A percentile compares a stretch with the other conserved stretches of the same genome.
phyloP scores from a whole-genome alignment of 2,797 vertebrate genomes.

The Danio aesculapii region DNA sequence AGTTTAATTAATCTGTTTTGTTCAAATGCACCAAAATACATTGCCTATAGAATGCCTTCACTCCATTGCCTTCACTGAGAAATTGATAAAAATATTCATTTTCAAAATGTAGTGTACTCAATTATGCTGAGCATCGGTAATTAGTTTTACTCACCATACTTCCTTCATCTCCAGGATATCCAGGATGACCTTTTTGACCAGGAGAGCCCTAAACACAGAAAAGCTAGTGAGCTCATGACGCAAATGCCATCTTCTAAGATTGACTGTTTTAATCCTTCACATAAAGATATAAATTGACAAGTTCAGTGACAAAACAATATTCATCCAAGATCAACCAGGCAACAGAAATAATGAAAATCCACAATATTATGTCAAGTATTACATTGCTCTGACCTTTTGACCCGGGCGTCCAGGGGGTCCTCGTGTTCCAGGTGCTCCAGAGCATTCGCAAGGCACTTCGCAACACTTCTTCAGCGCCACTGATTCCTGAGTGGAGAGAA shows the following conservation, averaged over 20 bases:
- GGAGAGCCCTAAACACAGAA: slow-evolving; percentile 73
- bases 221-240: not conserved
- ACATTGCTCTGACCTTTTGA: slow-evolving; percentile 76
- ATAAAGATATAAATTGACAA: not conserved
- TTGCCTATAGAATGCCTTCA: no score
- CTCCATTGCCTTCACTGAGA: no score
- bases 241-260: not conserved
- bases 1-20: no score
- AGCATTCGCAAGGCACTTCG: slow-evolving; percentile 80
- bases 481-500: slow-evolving; percentile 74
- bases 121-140: no score
- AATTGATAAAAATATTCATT: no score
- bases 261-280: not conserved
- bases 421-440: slow-evolving; percentile 77
- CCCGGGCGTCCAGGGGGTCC: slow-evolving; percentile 77
- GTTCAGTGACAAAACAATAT: not conserved
- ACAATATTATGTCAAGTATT: not conserved
- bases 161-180: slow-evolving; percentile 89
- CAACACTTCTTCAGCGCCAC: slow-evolving; percentile 72
- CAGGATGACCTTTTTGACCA: slow-evolving; percentile 81
- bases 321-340: not conserved
- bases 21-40: no score
- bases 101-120: no score
- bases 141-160: slow-evolving; percentile 76
- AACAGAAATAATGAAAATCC: not conserved